Percentiles rank a stretch among this genome's conserved stretches.
Evolutionary conservation across 1,140 invertebrate species (phyloP).

Genomic region (Drosophila ercepeae): DNA sequence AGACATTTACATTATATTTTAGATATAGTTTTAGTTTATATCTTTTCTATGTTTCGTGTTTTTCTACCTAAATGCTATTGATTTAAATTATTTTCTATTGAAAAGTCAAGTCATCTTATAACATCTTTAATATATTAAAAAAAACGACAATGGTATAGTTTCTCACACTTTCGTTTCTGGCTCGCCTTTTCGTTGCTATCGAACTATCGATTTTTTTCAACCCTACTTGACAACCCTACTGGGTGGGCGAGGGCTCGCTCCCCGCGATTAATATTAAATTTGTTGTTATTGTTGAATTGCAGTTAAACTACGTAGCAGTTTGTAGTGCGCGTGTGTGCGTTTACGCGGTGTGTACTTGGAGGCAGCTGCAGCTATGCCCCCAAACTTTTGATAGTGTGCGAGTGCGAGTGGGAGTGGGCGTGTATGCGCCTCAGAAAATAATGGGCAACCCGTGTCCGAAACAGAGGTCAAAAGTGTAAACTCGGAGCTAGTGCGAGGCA

Average conservation of each 20-base stretch:
- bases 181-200: background rate
- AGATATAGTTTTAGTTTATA: too few relatives aligned
- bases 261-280: slow-evolving; percentile 30
- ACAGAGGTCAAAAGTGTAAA: slow-evolving; percentile 77
- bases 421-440: slow-evolving; percentile 20
- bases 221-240: slow-evolving; percentile 17
- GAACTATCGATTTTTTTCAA: slow-evolving; percentile 12
- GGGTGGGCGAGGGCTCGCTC: slow-evolving; percentile 26
- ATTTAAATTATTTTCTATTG: too few relatives aligned
- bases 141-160: too few relatives aligned
- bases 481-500: slow-evolving; percentile 1
- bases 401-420: slow-evolving; percentile 23
- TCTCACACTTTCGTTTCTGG: background rate
- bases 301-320: slow-evolving; percentile 40
- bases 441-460: slow-evolving; percentile 20
- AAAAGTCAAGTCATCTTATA: too few relatives aligned
- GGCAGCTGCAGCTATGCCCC: slow-evolving; percentile 47
- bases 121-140: too few relatives aligned
- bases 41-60: too few relatives aligned
- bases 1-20: too few relatives aligned
- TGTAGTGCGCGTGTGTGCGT: slow-evolving; percentile 25
- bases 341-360: slow-evolving; percentile 8
- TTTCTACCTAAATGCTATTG: too few relatives aligned
- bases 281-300: slow-evolving; percentile 40
- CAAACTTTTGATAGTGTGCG: slow-evolving; percentile 1